These are phyloP conservation scores for Mylabris sibirica DNA, from an alignment of 2,888 invertebrate genomes.

Conservation along the genomic window DNA sequence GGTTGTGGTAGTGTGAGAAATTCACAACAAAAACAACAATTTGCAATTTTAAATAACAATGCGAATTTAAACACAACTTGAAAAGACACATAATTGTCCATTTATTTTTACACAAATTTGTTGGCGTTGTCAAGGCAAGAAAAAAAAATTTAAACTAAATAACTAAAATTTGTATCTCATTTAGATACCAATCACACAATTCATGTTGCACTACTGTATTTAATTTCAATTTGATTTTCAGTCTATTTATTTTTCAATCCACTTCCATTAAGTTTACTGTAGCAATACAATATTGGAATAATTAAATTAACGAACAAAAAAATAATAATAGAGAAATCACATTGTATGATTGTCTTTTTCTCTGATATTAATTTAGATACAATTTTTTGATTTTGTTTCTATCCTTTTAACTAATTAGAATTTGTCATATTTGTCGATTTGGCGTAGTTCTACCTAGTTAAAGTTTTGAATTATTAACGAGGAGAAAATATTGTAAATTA, in stretches of 20 bases:
- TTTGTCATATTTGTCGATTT: neutral
- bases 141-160: neutral
- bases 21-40: neutral
- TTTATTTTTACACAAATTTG: neutral
- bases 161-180: neutral
- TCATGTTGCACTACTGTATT: neutral
- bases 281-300: neutral
- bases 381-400: neutral
- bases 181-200: slow-evolving; percentile 4
- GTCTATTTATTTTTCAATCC: neutral
- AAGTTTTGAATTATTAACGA: neutral
- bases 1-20: neutral
- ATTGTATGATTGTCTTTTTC: neutral
- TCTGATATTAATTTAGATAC: neutral
- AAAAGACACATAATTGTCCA: neutral
- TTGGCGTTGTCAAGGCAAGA: neutral
- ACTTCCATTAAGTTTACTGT: neutral
- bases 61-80: neutral
- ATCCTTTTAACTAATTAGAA: neutral
- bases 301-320: neutral
- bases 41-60: neutral
- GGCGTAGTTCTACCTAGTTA: neutral
- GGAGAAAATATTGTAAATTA: neutral
- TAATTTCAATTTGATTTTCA: neutral
- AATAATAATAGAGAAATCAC: neutral